These are phyloP conservation scores for Apus apus DNA, from an alignment of 2,113 vertebrate genomes.

Conservation along the genomic window DNA sequence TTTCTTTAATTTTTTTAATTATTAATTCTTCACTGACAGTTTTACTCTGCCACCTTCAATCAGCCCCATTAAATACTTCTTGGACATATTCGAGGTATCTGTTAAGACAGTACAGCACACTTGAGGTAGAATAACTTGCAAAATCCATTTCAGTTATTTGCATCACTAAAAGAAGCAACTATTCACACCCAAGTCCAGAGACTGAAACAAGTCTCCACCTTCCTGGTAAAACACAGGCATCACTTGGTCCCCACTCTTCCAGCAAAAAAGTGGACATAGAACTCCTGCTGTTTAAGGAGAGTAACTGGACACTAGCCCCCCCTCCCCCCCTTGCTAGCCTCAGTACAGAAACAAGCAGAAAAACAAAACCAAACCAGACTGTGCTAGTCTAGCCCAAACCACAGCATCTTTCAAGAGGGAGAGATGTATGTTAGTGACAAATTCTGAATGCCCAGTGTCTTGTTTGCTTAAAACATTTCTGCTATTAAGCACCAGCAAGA, in stretches of 20 bases:
- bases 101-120: neutral
- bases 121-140: neutral
- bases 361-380: neutral
- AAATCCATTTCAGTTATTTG: neutral
- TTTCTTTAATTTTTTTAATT: neutral
- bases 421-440: neutral
- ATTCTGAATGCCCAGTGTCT: fast-evolving
- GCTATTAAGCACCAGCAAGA: neutral
- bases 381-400: neutral
- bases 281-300: neutral
- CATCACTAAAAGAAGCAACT: neutral
- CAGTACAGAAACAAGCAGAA: neutral
- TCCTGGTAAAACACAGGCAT: neutral
- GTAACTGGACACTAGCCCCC: neutral
- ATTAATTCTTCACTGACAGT: neutral
- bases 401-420: neutral
- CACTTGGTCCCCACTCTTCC: neutral
- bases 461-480: neutral
- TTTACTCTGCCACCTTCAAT: neutral
- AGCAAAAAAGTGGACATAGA: neutral
- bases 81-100: neutral
- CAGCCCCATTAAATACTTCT: neutral
- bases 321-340: too few species aligned
- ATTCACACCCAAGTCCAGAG: neutral
- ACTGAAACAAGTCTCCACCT: neutral